Conservation (phyloP, 2,113 vertebrate genomes). For the Cettia cetti region DNA sequence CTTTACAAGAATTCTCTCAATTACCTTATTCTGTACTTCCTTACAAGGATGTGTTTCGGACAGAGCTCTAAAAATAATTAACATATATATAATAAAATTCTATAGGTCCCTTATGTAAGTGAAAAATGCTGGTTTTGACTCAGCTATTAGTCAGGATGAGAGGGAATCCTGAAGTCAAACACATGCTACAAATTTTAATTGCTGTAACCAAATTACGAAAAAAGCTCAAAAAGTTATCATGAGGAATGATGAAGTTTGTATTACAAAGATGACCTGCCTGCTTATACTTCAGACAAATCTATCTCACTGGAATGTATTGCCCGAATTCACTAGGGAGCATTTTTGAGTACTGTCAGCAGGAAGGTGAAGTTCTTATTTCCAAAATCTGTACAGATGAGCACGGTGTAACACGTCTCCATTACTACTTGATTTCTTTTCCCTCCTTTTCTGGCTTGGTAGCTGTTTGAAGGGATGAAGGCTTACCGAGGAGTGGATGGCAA, state of each 20-base stretch:
- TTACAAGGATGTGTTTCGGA: background rate
- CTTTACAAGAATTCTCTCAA: background rate
- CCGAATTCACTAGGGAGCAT: background rate
- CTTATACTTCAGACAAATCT: background rate
- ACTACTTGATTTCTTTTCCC: background rate
- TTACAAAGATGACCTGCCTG: background rate
- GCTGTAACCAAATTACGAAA: background rate
- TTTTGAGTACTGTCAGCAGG: background rate
- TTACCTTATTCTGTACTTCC: background rate
- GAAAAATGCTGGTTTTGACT: background rate
- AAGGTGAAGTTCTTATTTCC: background rate
- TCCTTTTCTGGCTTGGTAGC: conserved; percentile 51
- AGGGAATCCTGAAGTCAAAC: background rate
- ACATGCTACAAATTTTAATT: conserved; percentile 49
- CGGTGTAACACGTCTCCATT: background rate
- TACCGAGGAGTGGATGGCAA: conserved; percentile 83
- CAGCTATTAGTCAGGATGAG: background rate
- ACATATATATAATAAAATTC: background rate
- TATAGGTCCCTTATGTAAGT: accelerated
- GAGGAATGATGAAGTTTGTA: background rate
- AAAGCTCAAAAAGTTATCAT: background rate
- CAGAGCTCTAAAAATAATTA: background rate
- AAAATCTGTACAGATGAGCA: background rate
- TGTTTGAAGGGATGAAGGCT: conserved; percentile 91
- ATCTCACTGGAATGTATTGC: background rate